phyloP scores from a whole-genome alignment of 2,888 invertebrate species.

The Dasypolia templi region DNA sequence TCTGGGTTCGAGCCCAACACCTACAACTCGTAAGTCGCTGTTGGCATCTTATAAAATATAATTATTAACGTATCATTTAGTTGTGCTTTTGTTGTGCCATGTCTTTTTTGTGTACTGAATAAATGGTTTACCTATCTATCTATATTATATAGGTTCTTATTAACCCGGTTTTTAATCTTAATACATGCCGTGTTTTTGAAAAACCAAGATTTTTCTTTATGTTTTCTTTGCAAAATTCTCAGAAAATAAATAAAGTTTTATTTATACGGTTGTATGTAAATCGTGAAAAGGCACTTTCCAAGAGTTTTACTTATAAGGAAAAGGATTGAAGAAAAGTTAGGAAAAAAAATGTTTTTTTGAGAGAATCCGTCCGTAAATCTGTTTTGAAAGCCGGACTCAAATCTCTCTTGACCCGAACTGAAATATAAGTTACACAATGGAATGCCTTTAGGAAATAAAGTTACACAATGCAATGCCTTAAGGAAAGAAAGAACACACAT shows the following conservation, averaged over 20 bases:
- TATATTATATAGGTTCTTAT: neutral
- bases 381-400: conserved; percentile 17
- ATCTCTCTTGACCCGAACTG: conserved; percentile 12
- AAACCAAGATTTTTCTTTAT: neutral
- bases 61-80: no score
- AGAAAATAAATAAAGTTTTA: conserved; percentile 18
- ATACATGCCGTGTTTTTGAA: neutral
- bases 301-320: conserved; percentile 16
- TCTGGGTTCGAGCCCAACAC: no score
- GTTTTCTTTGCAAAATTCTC: neutral
- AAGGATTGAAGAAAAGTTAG: conserved; percentile 17
- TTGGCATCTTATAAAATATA: no score
- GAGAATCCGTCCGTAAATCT: conserved; percentile 22
- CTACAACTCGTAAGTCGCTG: no score
- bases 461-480: conserved; percentile 6
- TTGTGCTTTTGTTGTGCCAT: no score
- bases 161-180: neutral
- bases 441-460: neutral
- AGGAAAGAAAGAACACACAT: no score
- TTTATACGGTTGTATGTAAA: conserved; percentile 46
- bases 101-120: no score
- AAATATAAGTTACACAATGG: conserved; percentile 11
- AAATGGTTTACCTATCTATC: no score
- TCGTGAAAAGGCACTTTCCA: conserved; percentile 32
- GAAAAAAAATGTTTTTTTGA: conserved; percentile 16